These are phyloP conservation scores for Rambutsinella grinnellia DNA, from an alignment of 2,888 invertebrate genomes.

Conservation along the genomic window DNA sequence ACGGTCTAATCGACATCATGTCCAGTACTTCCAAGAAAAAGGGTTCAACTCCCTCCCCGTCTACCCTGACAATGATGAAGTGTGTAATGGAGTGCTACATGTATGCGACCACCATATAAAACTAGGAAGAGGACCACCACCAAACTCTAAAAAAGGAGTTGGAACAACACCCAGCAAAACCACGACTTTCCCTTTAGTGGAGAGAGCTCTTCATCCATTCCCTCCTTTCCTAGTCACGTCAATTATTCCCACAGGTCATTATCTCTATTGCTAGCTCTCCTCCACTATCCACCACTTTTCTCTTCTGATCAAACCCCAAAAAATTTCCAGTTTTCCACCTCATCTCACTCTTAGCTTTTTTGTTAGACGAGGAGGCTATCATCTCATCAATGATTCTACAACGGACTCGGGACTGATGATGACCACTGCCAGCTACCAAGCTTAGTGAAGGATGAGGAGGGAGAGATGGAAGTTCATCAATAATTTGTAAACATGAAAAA, in stretches of 20 bases:
- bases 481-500: slow-evolving; percentile 46
- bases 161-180: background rate
- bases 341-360: slow-evolving; percentile 7
- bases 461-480: slow-evolving; percentile 27
- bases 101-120: background rate
- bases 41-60: slow-evolving; percentile 7
- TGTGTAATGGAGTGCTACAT: slow-evolving; percentile 46
- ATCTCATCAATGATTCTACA: too few relatives aligned
- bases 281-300: slow-evolving; percentile 26
- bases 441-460: too few relatives aligned
- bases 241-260: slow-evolving; percentile 66
- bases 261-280: slow-evolving; percentile 59
- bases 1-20: too few relatives aligned
- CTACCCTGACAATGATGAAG: slow-evolving; percentile 44
- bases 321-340: too few relatives aligned
- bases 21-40: too few relatives aligned
- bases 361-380: too few relatives aligned
- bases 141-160: background rate
- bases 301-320: slow-evolving; percentile 52
- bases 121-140: background rate
- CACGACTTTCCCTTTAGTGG: background rate
- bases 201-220: background rate
- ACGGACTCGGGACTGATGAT: too few relatives aligned
- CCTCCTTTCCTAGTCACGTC: slow-evolving; percentile 56
- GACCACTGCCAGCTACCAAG: too few relatives aligned